Percentiles rank a stretch among this genome's conserved stretches.
These are phyloP conservation scores for Ctenicera cuprea DNA, from an alignment of 2,888 invertebrate species.

Conservation along the genomic window DNA sequence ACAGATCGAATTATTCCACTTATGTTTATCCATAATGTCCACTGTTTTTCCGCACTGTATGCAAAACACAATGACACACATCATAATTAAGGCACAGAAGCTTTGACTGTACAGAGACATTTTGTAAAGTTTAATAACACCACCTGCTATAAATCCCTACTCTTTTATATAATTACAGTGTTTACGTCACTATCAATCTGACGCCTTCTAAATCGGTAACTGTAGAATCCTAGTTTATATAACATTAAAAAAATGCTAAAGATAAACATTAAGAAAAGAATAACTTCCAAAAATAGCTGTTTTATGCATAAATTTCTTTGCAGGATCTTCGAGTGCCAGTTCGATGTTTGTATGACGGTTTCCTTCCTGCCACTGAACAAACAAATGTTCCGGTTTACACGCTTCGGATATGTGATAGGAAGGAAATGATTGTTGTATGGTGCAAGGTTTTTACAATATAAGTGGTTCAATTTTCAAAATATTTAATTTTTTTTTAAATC, in stretches of 20 bases:
- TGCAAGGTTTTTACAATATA: no score
- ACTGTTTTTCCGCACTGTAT: neutral
- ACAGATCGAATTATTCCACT: constrained; percentile 10
- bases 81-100: constrained; percentile 1
- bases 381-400: neutral
- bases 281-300: neutral
- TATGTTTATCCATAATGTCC: neutral
- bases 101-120: neutral
- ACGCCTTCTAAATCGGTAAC: neutral
- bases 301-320: neutral
- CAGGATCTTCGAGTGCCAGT: neutral
- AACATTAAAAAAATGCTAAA: neutral
- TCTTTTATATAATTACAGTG: constrained; percentile 1
- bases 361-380: constrained; percentile 5
- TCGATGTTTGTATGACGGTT: neutral
- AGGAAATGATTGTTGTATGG: no score
- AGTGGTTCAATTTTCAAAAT: no score
- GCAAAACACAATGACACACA: constrained; percentile 2
- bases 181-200: constrained; percentile 3
- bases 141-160: neutral
- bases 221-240: neutral
- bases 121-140: neutral
- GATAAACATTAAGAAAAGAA: neutral
- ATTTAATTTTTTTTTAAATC: no score
- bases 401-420: neutral